phyloP scores from a whole-genome alignment of 37 sponge, comb jelly and placozoan species.

The Crambe crambe region DNA sequence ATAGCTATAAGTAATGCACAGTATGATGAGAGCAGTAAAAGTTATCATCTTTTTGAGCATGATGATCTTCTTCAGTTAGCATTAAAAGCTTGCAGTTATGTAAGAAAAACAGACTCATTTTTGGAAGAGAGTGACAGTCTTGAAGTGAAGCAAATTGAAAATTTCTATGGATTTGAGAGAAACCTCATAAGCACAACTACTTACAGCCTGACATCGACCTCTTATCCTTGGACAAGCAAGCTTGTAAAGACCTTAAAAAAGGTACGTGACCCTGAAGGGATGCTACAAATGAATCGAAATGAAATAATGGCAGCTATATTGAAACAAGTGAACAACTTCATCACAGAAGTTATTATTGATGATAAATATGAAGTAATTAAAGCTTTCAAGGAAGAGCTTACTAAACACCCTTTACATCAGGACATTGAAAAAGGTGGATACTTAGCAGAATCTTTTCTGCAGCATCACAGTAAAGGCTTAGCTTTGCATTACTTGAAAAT shows the following conservation, averaged over 20 bases:
- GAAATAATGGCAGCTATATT: background rate
- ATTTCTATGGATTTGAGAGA: slow-evolving; percentile 13
- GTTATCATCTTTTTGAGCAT: background rate
- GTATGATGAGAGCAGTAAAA: background rate
- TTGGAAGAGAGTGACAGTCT: no score
- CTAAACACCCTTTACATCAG: background rate
- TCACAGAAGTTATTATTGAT: background rate
- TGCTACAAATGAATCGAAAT: background rate
- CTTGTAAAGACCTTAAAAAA: background rate
- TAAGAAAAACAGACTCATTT: no score
- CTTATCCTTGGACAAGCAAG: background rate
- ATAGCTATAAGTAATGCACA: background rate
- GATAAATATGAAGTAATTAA: background rate
- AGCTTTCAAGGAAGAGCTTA: background rate
- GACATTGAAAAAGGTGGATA: background rate
- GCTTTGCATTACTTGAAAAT: background rate
- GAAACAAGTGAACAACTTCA: background rate
- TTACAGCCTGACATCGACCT: background rate
- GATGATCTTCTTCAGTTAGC: background rate
- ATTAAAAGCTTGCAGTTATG: background rate
- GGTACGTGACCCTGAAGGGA: slow-evolving; percentile 13
- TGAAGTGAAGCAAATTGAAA: background rate
- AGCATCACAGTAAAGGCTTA: background rate
- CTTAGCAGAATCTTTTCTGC: background rate
- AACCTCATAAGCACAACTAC: background rate